phyloP scores from a whole-genome alignment of 2,888 invertebrate species.

The Lamellibrachia columna region DNA sequence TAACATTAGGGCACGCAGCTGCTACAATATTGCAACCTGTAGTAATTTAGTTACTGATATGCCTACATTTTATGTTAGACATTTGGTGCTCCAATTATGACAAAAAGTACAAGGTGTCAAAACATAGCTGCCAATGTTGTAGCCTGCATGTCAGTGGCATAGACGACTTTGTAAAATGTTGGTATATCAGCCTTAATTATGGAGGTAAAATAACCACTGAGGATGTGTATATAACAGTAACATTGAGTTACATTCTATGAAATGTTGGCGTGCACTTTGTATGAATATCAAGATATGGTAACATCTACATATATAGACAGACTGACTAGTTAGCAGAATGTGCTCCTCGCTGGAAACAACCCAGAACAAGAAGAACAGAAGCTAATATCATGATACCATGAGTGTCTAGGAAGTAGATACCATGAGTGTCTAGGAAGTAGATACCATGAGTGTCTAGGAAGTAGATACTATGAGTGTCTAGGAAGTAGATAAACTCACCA shows the following conservation, averaged over 20 bases:
- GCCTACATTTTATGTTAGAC: not conserved
- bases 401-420: not conserved
- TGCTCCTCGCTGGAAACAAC: not conserved
- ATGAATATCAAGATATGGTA: not conserved
- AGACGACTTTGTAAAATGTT: not conserved
- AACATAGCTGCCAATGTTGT: not conserved
- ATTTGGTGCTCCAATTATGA: not conserved
- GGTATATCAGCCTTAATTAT: too few species aligned
- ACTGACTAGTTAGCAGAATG: not conserved
- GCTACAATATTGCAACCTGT: not conserved
- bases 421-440: not conserved
- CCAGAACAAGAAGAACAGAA: too few species aligned
- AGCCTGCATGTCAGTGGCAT: not conserved
- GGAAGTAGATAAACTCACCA: not conserved
- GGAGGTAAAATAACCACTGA: not conserved
- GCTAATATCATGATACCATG: not conserved
- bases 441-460: too few species aligned
- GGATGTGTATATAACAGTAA: too few species aligned
- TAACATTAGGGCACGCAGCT: not conserved
- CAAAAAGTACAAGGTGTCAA: not conserved
- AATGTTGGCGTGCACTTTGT: not conserved
- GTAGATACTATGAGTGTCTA: not conserved
- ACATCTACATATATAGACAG: not conserved
- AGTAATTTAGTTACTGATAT: not conserved
- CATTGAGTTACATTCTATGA: not conserved